Evolutionary conservation across 1,140 invertebrate species (phyloP).

Genomic region (Akabosia matsudoensis): DNA sequence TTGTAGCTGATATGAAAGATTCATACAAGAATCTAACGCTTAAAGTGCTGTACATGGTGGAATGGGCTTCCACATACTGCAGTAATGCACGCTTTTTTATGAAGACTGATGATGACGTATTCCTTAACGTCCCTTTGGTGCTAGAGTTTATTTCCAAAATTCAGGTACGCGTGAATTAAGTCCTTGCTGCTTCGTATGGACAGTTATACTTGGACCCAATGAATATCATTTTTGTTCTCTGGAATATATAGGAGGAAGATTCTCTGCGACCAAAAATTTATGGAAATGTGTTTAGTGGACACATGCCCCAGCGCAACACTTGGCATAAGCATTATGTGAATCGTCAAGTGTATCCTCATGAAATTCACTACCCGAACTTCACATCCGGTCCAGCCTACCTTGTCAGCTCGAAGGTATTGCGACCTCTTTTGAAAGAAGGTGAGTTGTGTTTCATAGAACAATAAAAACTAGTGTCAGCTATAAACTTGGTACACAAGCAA

Average conservation of each 20-base stretch:
- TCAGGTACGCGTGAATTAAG: constrained; percentile 5
- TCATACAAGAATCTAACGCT: constrained; percentile 51
- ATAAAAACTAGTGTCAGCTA: no score
- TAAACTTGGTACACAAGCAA: no score
- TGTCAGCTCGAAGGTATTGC: not conserved
- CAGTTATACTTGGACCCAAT: not conserved
- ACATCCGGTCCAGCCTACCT: constrained; percentile 32
- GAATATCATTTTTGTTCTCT: not conserved
- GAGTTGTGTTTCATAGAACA: constrained; percentile 9
- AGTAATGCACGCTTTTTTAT: constrained; percentile 48
- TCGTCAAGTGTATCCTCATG: constrained; percentile 23
- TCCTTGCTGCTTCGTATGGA: not conserved
- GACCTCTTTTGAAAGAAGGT: constrained; percentile 22
- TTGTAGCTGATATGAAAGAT: constrained; percentile 49
- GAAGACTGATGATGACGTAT: constrained; percentile 52
- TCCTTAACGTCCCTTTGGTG: constrained; percentile 41
- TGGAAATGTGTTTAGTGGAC: constrained; percentile 33
- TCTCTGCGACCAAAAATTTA: constrained; percentile 24
- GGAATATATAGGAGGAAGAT: not conserved
- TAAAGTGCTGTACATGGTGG: constrained; percentile 50
- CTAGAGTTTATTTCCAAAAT: constrained; percentile 23
- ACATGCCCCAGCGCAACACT: constrained; percentile 23
- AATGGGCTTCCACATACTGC: constrained; percentile 49
- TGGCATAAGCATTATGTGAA: constrained; percentile 21
- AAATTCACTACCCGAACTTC: constrained; percentile 28